Percentiles rank a stretch among this genome's conserved stretches.
These are phyloP conservation scores for Megaptera novaeangliae DNA, from an alignment of 2,113 vertebrate species.

Conservation along the genomic window DNA sequence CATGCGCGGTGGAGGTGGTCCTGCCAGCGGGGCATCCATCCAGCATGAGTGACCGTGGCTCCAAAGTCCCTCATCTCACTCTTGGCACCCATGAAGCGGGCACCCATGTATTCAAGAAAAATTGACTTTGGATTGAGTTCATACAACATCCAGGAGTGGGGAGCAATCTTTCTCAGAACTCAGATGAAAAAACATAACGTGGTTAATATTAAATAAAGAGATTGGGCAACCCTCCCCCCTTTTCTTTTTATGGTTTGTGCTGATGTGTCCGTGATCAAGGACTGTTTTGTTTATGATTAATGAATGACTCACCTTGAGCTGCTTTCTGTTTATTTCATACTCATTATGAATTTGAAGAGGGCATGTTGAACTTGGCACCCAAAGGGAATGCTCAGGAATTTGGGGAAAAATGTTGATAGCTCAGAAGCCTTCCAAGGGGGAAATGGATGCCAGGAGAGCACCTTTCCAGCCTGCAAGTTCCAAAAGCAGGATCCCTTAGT, in stretches of 20 bases:
- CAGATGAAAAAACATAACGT: slow-evolving; percentile 72
- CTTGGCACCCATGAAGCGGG: background rate
- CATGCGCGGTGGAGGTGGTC: accelerated
- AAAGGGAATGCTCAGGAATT: slow-evolving; percentile 62
- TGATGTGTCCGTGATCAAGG: slow-evolving; percentile 69
- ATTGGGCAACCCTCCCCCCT: slow-evolving; percentile 76
- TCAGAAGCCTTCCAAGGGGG: background rate
- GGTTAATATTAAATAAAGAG: slow-evolving; percentile 83
- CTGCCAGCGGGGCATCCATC: background rate
- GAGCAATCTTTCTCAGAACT: slow-evolving; percentile 70
- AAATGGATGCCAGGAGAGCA: background rate
- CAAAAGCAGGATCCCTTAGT: background rate
- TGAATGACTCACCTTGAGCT: slow-evolving; percentile 82
- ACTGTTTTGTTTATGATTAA: slow-evolving; percentile 84
- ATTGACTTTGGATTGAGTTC: slow-evolving; percentile 77
- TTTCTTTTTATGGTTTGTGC: slow-evolving; percentile 61
- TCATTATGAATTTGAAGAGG: slow-evolving; percentile 85
- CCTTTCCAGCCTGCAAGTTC: too few relatives aligned
- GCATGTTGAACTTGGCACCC: slow-evolving; percentile 64
- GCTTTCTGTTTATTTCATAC: slow-evolving; percentile 85
- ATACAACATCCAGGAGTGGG: slow-evolving; percentile 34
- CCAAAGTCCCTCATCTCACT: background rate
- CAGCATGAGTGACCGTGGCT: accelerated
- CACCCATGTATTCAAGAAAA: slow-evolving; percentile 41
- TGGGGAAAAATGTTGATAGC: background rate